A percentile compares a stretch with the other conserved stretches of the same genome.
phyloP scores from a whole-genome alignment of 2,113 vertebrate genomes.

The Brevimyrus niger region DNA sequence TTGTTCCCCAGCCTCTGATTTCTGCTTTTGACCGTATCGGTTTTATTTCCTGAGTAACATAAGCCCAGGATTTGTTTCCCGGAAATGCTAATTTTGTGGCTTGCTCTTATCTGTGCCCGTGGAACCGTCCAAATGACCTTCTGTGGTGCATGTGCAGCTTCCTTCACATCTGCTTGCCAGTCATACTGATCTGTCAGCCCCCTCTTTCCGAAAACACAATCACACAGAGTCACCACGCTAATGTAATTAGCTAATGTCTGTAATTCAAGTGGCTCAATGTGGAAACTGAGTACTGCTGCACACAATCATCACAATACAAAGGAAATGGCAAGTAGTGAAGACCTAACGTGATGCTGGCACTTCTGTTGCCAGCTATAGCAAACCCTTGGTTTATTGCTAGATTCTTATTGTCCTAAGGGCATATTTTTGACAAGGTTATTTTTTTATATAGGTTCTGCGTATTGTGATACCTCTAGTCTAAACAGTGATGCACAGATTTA shows the following conservation, averaged over 20 bases:
- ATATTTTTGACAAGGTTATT: background rate
- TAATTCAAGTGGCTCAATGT: background rate
- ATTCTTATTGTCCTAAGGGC: background rate
- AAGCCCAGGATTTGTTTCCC: background rate
- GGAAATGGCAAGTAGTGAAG: background rate
- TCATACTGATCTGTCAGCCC: background rate
- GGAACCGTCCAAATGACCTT: background rate
- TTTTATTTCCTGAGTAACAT: background rate
- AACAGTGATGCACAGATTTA: background rate
- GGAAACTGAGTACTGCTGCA: background rate
- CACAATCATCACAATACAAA: background rate
- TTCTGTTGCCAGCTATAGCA: background rate
- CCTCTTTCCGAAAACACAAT: background rate
- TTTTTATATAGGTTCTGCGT: background rate
- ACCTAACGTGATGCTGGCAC: background rate
- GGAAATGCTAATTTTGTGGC: background rate
- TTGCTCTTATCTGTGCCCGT: background rate
- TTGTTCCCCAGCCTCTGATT: background rate
- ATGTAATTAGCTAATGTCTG: background rate
- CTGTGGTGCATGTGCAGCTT: background rate
- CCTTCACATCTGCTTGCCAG: background rate
- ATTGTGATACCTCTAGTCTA: background rate
- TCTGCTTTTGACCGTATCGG: background rate
- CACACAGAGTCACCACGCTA: background rate
- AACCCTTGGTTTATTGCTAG: background rate